Evolutionary conservation across 2,113 vertebrate genomes (phyloP).

Genomic region (Poeciliopsis occidentalis): DNA sequence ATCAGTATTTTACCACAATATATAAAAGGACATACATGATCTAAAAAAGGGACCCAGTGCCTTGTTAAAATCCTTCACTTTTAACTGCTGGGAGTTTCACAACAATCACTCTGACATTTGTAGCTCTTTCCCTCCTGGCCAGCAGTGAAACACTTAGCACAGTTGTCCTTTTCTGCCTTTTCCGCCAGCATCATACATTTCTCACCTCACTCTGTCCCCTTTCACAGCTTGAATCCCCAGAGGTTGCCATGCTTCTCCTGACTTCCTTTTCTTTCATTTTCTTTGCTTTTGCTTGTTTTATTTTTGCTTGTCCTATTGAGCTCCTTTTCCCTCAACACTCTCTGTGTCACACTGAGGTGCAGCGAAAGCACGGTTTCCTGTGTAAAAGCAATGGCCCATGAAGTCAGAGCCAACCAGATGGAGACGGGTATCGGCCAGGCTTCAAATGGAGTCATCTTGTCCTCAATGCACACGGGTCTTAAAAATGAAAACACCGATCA

Average conservation of each 20-base stretch:
- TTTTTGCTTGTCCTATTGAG: constrained; percentile 24
- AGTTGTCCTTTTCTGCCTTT: constrained; percentile 22
- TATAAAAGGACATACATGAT: not conserved
- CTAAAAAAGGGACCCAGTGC: not conserved
- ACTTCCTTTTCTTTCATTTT: constrained; percentile 8
- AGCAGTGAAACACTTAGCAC: constrained; percentile 53
- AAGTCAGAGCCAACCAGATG: constrained; percentile 5
- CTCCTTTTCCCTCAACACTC: constrained; percentile 15
- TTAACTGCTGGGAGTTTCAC: constrained; percentile 27
- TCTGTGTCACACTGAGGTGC: constrained; percentile 20
- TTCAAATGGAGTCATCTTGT: not conserved
- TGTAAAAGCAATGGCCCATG: constrained; percentile 18
- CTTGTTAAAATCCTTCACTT: constrained; percentile 5
- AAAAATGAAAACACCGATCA: not conserved
- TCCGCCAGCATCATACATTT: constrained; percentile 33
- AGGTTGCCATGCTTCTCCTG: constrained; percentile 19
- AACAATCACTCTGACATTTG: constrained; percentile 36
- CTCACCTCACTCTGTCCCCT: constrained; percentile 34
- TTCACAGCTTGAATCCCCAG: constrained; percentile 29
- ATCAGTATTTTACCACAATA: not conserved
- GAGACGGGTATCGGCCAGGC: not conserved
- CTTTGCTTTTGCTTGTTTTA: constrained; percentile 12
- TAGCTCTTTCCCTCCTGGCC: constrained; percentile 31
- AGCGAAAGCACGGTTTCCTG: not conserved
- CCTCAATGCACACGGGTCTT: not conserved